Base-by-base conservation (phyloP, 2,888 invertebrate species). In the Hipparchia sbordonii region DNA sequence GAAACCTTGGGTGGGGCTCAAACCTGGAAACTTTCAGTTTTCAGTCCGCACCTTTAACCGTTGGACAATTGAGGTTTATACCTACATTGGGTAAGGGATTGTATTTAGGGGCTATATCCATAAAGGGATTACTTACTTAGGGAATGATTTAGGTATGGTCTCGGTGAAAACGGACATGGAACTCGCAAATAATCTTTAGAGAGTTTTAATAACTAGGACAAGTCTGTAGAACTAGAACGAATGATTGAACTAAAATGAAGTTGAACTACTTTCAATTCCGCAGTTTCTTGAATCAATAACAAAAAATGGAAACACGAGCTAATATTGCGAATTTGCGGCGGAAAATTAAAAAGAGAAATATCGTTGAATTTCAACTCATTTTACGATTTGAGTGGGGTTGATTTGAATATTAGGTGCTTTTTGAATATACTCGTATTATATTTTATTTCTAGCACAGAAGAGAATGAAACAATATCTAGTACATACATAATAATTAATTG, bases 241-340 rank as follows among this genome's bases (percentile, higher is more conserved):
- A 52, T 52, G 51, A 65, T 52, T 65, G 65, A 52, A 62, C 62
- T 62, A 62, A 7, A 62, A 48, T 62, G 62, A 13, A 62, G 62
- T 62, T 62, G 62, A 48, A 65, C 65, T 65, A 65, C 65, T 65
- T 65, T 52, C 65, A 33, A 65, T 39, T 65, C 65, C 12, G 65
- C 65, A 65, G 52, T 65, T 33, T 65, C 65, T 65, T 65, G 52
- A 65, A 65, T 65, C 33, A 65, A 65, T 33, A 39, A 51, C 33
- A 63, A 63, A 48, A 61, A 63, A 63, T 61, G 13, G 63, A 51
- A 51, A 23, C 51, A 52, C 23, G 65, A 52, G 65, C 33, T 65
- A 65, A 65, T 65, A 65, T 52, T 63, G 51, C 23, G 23, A 65
- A 52, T 52, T 52, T 63, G 51, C 23, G 23, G 51, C 13, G 13